Percentiles rank a stretch among this genome's conserved stretches.
phyloP scores from a whole-genome alignment of 1,140 invertebrate genomes.

The Araneus ventricosus region DNA sequence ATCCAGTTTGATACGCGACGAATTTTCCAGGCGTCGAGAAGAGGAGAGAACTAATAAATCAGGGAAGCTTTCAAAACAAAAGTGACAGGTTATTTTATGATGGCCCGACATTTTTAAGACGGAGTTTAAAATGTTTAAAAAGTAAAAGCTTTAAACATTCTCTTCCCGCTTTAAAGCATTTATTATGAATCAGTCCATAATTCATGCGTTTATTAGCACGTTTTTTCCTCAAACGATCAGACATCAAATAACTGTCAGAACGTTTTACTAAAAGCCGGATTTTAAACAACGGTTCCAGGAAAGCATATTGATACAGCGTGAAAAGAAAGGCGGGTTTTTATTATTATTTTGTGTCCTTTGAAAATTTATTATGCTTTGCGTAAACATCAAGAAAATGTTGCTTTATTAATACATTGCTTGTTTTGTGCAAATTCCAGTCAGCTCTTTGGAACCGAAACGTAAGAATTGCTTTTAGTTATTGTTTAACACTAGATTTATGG shows the following conservation, averaged over 20 bases:
- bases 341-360: background rate
- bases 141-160: slow-evolving; percentile 21
- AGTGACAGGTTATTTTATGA: slow-evolving; percentile 38
- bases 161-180: slow-evolving; percentile 11
- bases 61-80: slow-evolving; percentile 21
- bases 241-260: slow-evolving; percentile 32
- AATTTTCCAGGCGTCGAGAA: background rate
- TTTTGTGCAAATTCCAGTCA: background rate
- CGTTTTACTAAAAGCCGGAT: background rate
- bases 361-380: background rate
- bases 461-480: no score
- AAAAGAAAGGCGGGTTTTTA: background rate
- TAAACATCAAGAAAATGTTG: background rate
- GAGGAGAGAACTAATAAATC: background rate
- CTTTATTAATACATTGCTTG: background rate
- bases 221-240: slow-evolving; percentile 7
- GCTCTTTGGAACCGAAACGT: no score
- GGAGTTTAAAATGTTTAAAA: slow-evolving; percentile 26
- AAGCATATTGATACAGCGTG: background rate
- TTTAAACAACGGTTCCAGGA: background rate
- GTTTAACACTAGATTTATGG: no score
- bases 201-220: slow-evolving; percentile 29
- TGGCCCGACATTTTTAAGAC: slow-evolving; percentile 16
- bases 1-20: slow-evolving; percentile 15
- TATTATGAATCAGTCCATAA: slow-evolving; percentile 33